These are phyloP conservation scores for Silurus glanis DNA, from an alignment of 2,113 vertebrate species.

Conservation along the genomic window DNA sequence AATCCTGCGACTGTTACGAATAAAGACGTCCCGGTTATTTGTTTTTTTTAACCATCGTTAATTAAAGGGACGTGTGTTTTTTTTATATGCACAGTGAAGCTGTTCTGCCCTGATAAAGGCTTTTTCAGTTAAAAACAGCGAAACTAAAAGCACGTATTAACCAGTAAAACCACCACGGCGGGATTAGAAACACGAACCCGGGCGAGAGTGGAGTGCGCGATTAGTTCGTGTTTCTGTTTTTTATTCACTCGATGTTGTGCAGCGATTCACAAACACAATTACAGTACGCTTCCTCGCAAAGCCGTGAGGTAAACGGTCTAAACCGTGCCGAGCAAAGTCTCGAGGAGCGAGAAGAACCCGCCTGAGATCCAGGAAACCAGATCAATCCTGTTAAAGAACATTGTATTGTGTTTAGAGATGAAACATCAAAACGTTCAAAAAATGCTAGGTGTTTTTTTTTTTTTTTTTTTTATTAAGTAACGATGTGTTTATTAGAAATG, in stretches of 20 bases:
- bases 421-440: neutral
- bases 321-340: neutral
- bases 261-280: neutral
- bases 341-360: neutral
- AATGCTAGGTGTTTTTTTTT: neutral
- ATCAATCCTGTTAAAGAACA: neutral
- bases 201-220: neutral
- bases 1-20: neutral
- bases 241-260: neutral
- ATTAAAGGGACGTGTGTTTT: neutral
- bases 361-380: neutral
- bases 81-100: neutral
- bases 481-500: too few relatives aligned
- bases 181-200: neutral
- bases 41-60: neutral
- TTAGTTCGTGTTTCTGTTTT: neutral
- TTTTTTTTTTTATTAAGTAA: neutral
- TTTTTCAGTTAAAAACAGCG: neutral
- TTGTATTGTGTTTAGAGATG: neutral
- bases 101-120: slow-evolving; percentile 5
- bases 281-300: neutral
- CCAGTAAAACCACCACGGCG: neutral
- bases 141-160: slow-evolving; percentile 15
- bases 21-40: neutral
- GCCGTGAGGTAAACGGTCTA: neutral